Base-by-base conservation (phyloP, 2,797 vertebrate genomes). In the Tragelaphus oryx region DNA sequence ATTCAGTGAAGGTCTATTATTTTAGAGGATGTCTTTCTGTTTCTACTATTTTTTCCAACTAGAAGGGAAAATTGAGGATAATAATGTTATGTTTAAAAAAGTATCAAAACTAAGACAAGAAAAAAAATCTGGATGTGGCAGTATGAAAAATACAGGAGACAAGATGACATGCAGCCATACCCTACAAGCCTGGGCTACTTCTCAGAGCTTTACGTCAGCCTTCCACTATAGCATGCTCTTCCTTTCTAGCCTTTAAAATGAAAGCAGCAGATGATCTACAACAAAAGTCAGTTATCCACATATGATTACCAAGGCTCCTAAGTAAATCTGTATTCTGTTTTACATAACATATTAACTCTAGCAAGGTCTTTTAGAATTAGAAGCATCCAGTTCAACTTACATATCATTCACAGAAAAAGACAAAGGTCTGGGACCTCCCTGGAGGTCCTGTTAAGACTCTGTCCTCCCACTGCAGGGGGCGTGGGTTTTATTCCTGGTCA, bases 331-430 rank as follows among this genome's bases (percentile, higher is more conserved):
- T 26, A 78, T 82, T 62, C 80, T 75, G 57, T 52, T 65, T 93
- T 89, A 30, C 33, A 41, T 68, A 86, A 89, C 55, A 48, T 55
- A 57, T 20, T 59, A 94, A 92, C 57, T 87, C 55, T 85, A 83
- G 20, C 18, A 85, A 93, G 33, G 85, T n/a, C 54, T 65, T 17
- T 96, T 28, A 65, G 33, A 89, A 68, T 89, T 79, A 57, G 80
- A 30, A 71, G 6, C 33, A 48, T 33, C 14, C 14, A 65, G 76
- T 52, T 85, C 52, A 91, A 78, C 68, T 52, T 62, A 87, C 1
- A 13, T 59, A 55, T 6, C 65, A 14, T 46, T 89, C 85, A 68
- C 26, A 60, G 41, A 91, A 82, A 86, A 81, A 93, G 33, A 82
- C 83, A 81, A 84, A 44, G n/a, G 74, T 33, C 68, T 85, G 75